Percentiles rank a stretch among this genome's conserved stretches.
Conservation (phyloP, 2,113 vertebrate species). For the Vicugna pacos region DNA sequence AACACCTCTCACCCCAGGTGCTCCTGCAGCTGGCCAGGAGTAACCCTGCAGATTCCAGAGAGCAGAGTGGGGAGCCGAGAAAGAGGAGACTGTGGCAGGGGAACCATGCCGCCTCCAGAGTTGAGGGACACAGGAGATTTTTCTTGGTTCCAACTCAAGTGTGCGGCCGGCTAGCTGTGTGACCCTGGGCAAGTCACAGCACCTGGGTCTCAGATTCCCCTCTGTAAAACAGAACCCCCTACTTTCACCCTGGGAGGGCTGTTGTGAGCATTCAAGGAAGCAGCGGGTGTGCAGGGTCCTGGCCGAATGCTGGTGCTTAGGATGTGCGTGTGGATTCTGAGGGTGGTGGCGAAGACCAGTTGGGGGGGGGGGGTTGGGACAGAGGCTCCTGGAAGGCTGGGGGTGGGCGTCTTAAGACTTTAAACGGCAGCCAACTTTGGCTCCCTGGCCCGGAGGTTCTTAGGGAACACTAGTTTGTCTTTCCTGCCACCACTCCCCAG, state of each 20-base stretch:
- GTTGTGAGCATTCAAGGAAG: background rate
- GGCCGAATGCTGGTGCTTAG: background rate
- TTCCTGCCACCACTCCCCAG: background rate
- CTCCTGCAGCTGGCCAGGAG: background rate
- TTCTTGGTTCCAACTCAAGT: background rate
- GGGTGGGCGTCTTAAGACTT: background rate
- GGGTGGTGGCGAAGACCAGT: fast-evolving
- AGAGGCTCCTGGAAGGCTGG: fast-evolving
- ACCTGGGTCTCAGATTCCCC: background rate
- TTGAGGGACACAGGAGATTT: background rate
- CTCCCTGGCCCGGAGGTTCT: background rate
- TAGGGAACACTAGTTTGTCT: background rate
- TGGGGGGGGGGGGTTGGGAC: fast-evolving
- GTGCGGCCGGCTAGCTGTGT: fast-evolving
- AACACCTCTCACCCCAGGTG: background rate
- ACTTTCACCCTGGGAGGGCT: background rate
- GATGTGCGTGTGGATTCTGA: background rate
- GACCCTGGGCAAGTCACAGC: background rate
- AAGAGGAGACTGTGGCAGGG: background rate
- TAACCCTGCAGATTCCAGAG: background rate
- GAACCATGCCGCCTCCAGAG: background rate
- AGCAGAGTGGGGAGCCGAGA: background rate
- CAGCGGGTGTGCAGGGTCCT: background rate
- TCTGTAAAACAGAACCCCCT: background rate
- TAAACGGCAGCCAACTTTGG: background rate